Evolutionary conservation across 2,113 vertebrate species (phyloP), one percentile per base, ranked within the genome.

Genomic region (Pomatostomus ruficeps): DNA sequence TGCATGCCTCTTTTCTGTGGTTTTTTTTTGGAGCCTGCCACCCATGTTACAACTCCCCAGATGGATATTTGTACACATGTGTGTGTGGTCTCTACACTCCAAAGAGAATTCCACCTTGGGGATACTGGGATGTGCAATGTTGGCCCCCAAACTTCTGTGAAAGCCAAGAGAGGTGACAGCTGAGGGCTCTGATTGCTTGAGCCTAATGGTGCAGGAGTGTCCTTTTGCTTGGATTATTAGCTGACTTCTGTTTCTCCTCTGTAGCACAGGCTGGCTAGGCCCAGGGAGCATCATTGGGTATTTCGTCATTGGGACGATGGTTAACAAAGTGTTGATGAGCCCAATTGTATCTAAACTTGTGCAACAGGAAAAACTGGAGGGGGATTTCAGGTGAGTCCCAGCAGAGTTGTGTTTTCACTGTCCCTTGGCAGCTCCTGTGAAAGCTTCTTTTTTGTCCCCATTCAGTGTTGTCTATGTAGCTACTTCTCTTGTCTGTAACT

Each of bases 311-410:
- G 99, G 99, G 38, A 99, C 98, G 0, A 35, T 99, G 6, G 76
- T 98, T 97, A 99, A 99, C 96, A 99, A 98, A 96, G 78, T 98
- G 36, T 95, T 99, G 54, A 99, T 99, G 98, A 98, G 98, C 36
- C 99, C 99, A 7, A 99, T 99, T 61, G 98, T 99, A 85, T 98
- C 98, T 3, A 99, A 98, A 81, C 97, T 99, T 92, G 98, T 99
- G 76, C 98, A 99, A 70, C 99, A 99, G 93, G 99, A 99, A 95
- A 99, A 99, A 92, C 98, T 99, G 89, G 99, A 99, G 59, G 99
- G 99, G 22, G 98, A 99, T 96, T 99, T 99, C 97, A 99, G 99
- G 99, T 98, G 65, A 95, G 97, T 97, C 54, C 8, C 29, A 48
- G 51, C 29, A 72, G 45, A 68, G 16, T 28, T 75, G 38, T 4